Evolutionary conservation across 92 coral and sea anemone species (phyloP).

Genomic region (Galaxea fascicularis): DNA sequence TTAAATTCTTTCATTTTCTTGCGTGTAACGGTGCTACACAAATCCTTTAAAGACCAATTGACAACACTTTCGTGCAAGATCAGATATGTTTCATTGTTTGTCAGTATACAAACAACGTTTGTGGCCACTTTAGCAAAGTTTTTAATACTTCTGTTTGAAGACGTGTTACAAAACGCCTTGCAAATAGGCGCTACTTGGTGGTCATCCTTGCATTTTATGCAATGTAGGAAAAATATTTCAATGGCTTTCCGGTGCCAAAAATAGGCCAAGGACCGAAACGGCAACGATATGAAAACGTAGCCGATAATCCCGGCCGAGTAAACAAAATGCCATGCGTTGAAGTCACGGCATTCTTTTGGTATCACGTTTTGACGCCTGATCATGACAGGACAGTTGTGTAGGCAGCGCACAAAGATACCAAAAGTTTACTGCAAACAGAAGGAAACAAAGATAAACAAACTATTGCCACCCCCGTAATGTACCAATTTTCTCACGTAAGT

Average conservation of each 20-base stretch:
- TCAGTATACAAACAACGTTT: background rate
- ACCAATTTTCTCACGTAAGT: too few species aligned
- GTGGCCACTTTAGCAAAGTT: background rate
- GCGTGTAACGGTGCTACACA: background rate
- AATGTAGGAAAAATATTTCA: background rate
- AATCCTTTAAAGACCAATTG: background rate
- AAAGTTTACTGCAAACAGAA: background rate
- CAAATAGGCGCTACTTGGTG: background rate
- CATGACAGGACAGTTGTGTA: background rate
- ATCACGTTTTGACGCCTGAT: background rate
- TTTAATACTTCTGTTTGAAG: too few species aligned
- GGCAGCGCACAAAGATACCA: background rate
- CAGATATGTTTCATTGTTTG: background rate
- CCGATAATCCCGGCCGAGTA: background rate
- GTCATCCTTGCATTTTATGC: too few species aligned
- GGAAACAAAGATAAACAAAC: background rate
- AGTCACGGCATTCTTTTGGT: conserved; percentile 1
- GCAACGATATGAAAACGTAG: too few species aligned
- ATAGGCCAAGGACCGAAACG: background rate
- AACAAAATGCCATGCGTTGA: conserved; percentile 9
- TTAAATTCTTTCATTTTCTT: background rate
- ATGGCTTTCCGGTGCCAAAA: background rate
- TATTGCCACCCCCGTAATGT: too few species aligned
- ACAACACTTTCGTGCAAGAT: background rate
- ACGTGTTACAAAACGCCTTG: too few species aligned